Percentiles rank a stretch among this genome's conserved stretches.
These are phyloP conservation scores for Halcyon senegalensis DNA, from an alignment of 2,113 vertebrate genomes.

Conservation along the genomic window DNA sequence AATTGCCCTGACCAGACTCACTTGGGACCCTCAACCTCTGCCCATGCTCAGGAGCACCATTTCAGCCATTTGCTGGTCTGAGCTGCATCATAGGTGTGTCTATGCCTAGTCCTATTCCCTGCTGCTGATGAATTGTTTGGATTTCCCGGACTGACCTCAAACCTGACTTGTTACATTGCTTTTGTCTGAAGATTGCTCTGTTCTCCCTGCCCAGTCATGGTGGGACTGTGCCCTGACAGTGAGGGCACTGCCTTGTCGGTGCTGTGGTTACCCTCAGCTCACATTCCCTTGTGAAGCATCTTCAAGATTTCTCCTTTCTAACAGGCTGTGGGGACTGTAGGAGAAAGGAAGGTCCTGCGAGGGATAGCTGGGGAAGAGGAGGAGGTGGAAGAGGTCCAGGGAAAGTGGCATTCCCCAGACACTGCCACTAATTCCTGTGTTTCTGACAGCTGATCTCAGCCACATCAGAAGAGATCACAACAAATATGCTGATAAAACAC, in stretches of 20 bases:
- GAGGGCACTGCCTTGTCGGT: background rate
- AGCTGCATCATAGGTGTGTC: background rate
- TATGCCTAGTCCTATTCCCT: background rate
- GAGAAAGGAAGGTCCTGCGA: background rate
- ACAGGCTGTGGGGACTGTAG: background rate
- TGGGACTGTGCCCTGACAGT: background rate
- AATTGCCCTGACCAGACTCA: background rate
- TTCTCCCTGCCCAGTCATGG: background rate
- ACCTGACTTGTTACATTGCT: background rate
- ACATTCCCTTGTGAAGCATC: background rate
- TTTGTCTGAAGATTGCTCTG: background rate
- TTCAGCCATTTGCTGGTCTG: background rate
- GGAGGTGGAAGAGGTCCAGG: background rate
- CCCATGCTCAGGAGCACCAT: background rate
- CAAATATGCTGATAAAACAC: background rate
- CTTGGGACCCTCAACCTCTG: background rate
- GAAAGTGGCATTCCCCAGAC: background rate
- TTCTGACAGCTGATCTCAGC: background rate
- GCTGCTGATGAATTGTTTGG: background rate
- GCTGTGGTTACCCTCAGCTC: background rate
- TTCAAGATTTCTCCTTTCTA: background rate
- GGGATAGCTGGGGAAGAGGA: background rate
- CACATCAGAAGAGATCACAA: background rate
- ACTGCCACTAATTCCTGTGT: background rate
- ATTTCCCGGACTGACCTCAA: background rate